Base-by-base conservation (phyloP, 2,113 vertebrate species). In the Cochlearius cochlearius region DNA sequence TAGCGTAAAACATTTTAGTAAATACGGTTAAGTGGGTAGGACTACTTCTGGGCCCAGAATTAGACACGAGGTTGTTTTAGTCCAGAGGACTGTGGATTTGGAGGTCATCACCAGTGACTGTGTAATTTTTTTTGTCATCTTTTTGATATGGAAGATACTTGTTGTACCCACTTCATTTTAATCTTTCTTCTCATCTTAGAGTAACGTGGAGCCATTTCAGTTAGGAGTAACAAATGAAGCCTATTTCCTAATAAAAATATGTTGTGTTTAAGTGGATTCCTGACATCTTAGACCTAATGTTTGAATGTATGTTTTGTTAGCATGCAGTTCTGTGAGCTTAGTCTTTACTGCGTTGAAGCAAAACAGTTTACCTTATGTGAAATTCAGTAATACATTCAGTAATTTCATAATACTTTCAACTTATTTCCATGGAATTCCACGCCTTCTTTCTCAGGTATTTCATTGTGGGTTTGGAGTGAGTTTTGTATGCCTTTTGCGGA, bases 231-330 rank as follows among this genome's bases (percentile, higher is more conserved):
- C 22, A 77, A 69, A 60, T 1, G 2, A 92, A 86, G 38, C 55
- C 38, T 83, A 6, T 96, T 96, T 94, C 76, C 63, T 80, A 95
- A 41, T 88, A 88, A 95, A 94, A 95, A 55, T 86, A 38, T 11
- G 4, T 60, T 94, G 68, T 89, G 22, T 92, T 88, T 63, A 68
- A 91, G 49, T 73, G 67, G 34, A 84, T 88, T 93, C 50, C 53
- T 86, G 25, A 74, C 22, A 25, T 93, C 50, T 93, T 60, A 79
- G 67, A 80, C 38, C 11, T 82, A 21, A 50, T 25, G n/a, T 77
- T 94, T 86, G 53, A 90, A 73, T 50, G 18, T 68, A 64, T 83
- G 38, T 83, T 69, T 66, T 93, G 75, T 77, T 86, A 67, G 39
- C 6, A 0, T 62, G 36, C 73, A 77, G 32, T 62, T 73, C 14